A percentile compares a stretch with the other conserved stretches of the same genome.
These are phyloP conservation scores for Cyphomyrus discorhynchus DNA, from an alignment of 2,113 vertebrate genomes.

Conservation along the genomic window DNA sequence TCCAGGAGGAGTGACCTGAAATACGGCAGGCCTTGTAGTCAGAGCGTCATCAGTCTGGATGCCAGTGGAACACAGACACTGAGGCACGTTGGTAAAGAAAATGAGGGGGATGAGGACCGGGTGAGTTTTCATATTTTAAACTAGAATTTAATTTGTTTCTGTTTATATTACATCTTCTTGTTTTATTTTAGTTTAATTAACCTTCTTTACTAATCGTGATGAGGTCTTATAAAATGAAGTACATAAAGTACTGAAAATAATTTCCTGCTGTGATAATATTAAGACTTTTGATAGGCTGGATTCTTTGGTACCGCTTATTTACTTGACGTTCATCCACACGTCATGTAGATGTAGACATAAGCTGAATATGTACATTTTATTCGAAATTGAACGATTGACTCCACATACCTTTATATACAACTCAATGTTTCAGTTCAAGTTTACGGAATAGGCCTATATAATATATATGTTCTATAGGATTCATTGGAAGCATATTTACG, in stretches of 20 bases:
- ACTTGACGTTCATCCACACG: too few species aligned
- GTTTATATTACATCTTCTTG: neutral
- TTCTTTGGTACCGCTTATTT: too few species aligned
- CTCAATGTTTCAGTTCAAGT: neutral
- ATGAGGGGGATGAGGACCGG: neutral
- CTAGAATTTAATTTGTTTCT: too few species aligned
- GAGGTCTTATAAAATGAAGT: too few species aligned
- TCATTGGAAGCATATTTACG: neutral
- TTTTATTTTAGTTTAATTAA: neutral
- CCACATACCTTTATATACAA: too few species aligned
- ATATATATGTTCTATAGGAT: neutral
- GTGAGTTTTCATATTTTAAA: neutral
- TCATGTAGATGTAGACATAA: too few species aligned
- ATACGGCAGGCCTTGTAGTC: conserved; percentile 26
- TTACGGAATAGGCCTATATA: neutral
- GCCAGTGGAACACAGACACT: conserved; percentile 24
- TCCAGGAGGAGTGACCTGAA: conserved; percentile 61
- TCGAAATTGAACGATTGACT: too few species aligned
- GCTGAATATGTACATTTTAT: too few species aligned
- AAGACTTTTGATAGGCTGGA: too few species aligned
- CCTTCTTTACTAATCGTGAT: too few species aligned
- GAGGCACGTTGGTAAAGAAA: conserved; percentile 5
- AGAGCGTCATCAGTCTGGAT: conserved; percentile 32
- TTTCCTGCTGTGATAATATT: too few species aligned
- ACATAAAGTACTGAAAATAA: too few species aligned